Percentiles rank a stretch among this genome's conserved stretches.
Evolutionary conservation across 2,888 invertebrate species (phyloP).

Genomic region (Tigriopus californicus): DNA sequence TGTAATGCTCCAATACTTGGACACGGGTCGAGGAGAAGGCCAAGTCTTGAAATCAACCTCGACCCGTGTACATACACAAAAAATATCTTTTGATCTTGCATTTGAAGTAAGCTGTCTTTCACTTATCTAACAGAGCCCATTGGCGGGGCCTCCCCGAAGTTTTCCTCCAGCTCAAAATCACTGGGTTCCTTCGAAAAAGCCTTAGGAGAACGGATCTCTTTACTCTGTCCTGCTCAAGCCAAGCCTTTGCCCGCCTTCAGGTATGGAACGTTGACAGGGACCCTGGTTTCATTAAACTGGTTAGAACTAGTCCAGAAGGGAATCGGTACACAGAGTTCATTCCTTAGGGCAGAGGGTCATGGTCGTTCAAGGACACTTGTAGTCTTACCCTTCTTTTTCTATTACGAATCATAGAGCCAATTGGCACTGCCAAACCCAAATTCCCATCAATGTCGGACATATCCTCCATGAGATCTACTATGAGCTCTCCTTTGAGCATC

Average conservation of each 20-base stretch:
- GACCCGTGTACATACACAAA: background rate
- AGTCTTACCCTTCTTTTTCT: background rate
- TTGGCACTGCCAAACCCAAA: background rate
- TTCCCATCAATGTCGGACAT: too few relatives aligned
- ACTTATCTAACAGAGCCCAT: conserved; percentile 18
- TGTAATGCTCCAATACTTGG: too few relatives aligned
- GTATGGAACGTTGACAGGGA: conserved; percentile 33
- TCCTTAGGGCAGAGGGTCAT: too few relatives aligned
- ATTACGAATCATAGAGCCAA: background rate
- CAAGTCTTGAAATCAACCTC: too few relatives aligned
- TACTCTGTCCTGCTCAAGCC: conserved; percentile 52
- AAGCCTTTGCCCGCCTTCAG: conserved; percentile 50
- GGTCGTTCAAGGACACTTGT: too few relatives aligned
- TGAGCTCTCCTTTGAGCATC: conserved; percentile 31
- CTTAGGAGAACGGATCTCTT: conserved; percentile 29
- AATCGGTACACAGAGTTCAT: too few relatives aligned
- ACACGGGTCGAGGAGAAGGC: too few relatives aligned
- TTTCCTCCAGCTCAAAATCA: conserved; percentile 17
- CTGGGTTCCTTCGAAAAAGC: conserved; percentile 11
- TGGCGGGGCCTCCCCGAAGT: conserved; percentile 19
- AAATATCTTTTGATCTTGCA: background rate
- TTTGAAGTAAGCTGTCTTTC: background rate
- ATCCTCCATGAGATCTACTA: too few relatives aligned
- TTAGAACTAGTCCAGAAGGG: too few relatives aligned
- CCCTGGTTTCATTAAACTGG: too few relatives aligned